These are phyloP conservation scores for Salmo trutta DNA, from an alignment of 2,797 vertebrate species.

Conservation along the genomic window DNA sequence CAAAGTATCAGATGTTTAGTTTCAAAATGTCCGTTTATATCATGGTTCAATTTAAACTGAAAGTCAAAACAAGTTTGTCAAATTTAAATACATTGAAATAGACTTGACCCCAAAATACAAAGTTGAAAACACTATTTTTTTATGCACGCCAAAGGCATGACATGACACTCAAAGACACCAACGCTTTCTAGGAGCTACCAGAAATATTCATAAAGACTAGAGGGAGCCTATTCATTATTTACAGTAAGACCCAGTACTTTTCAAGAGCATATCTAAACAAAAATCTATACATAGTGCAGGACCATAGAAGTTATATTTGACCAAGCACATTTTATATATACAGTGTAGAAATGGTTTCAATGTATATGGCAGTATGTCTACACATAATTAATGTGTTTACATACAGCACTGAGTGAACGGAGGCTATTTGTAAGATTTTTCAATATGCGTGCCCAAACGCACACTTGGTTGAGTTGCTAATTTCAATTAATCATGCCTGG, in stretches of 20 bases:
- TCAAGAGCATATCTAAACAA: background rate
- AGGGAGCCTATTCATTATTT: background rate
- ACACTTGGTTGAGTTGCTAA: background rate
- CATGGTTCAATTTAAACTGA: no score
- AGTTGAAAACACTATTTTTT: no score
- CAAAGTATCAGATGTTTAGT: background rate
- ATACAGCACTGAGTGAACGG: background rate
- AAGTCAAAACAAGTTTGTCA: background rate
- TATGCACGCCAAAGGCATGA: no score
- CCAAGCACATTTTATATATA: background rate
- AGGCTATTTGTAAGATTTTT: background rate
- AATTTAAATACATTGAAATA: background rate
- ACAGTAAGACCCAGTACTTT: background rate
- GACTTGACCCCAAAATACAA: background rate
- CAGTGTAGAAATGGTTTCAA: background rate
- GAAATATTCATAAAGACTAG: background rate
- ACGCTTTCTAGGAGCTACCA: no score
- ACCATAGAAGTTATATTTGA: background rate
- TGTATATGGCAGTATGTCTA: background rate
- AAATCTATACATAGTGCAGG: slow-evolving; percentile 1
- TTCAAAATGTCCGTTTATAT: background rate
- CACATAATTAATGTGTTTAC: background rate
- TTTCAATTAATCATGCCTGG: background rate
- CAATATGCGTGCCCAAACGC: background rate
- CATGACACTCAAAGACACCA: no score